Conservation (phyloP, 2,113 vertebrate species). For the Podocnemis expansa region DNA sequence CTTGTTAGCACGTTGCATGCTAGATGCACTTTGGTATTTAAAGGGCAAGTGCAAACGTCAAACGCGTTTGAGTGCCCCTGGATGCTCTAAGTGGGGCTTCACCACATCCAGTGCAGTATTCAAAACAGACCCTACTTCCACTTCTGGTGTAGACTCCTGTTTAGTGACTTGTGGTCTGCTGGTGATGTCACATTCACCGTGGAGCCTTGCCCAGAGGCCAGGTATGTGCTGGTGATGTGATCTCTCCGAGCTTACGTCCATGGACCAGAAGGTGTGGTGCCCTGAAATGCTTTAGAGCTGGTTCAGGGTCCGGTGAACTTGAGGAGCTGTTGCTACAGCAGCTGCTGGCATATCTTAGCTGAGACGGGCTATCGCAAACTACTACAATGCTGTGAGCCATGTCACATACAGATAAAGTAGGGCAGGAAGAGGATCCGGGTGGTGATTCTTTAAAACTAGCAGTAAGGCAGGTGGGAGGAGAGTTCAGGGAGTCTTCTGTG, state of each 20-base stretch:
- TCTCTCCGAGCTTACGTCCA: not conserved
- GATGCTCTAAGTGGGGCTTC: not conserved
- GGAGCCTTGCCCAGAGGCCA: not conserved
- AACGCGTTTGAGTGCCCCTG: not conserved
- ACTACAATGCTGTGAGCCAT: not conserved
- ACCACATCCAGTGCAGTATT: not conserved
- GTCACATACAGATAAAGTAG: not conserved
- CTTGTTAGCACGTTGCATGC: not conserved
- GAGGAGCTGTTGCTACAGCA: not conserved
- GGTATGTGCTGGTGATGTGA: not conserved
- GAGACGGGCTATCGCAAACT: not conserved
- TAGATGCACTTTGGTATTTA: not conserved
- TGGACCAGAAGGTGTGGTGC: not conserved
- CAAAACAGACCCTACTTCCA: not conserved
- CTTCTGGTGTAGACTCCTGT: not conserved
- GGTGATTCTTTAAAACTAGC: not conserved
- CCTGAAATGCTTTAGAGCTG: no score
- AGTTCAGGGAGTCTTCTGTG: not conserved
- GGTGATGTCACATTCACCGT: not conserved
- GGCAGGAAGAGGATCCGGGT: not conserved
- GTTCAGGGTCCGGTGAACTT: no score
- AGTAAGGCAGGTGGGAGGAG: not conserved
- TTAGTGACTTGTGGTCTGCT: not conserved
- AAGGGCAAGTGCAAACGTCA: not conserved
- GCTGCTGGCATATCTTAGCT: not conserved